phyloP scores from a whole-genome alignment of 2,113 vertebrate genomes.

The Poicephalus meyeri region DNA sequence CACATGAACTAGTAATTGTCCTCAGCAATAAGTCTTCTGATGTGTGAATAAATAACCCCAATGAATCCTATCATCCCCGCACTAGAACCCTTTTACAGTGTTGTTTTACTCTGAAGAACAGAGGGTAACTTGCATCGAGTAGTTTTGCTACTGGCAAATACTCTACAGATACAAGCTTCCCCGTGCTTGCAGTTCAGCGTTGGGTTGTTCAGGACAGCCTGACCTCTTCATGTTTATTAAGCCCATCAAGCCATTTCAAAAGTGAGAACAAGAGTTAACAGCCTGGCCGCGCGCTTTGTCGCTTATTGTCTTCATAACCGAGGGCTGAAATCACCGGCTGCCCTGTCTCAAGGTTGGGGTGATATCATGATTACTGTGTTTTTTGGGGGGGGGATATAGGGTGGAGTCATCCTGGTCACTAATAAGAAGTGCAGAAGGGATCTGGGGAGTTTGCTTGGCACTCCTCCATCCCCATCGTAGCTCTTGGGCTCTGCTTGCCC shows the following conservation, averaged over 20 bases:
- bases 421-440: not conserved
- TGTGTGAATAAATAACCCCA: not conserved
- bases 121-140: not conserved
- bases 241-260: rapidly evolving
- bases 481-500: rapidly evolving
- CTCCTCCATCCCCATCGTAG: not conserved
- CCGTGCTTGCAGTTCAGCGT: rapidly evolving
- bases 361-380: not conserved
- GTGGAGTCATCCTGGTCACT: not conserved
- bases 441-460: not conserved
- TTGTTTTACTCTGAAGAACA: not conserved
- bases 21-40: not conserved
- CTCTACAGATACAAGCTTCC: not conserved
- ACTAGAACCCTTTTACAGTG: not conserved
- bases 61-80: not conserved
- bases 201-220: not conserved
- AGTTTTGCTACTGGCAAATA: not conserved
- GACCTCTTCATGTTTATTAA: not conserved
- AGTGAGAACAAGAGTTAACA: not conserved
- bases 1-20: not conserved
- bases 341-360: not conserved
- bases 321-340: not conserved
- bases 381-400: not conserved
- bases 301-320: not conserved
- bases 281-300: not conserved